Percentiles rank a stretch among this genome's conserved stretches.
Conservation (phyloP, 2,888 invertebrate genomes). For the Amiota minor region DNA sequence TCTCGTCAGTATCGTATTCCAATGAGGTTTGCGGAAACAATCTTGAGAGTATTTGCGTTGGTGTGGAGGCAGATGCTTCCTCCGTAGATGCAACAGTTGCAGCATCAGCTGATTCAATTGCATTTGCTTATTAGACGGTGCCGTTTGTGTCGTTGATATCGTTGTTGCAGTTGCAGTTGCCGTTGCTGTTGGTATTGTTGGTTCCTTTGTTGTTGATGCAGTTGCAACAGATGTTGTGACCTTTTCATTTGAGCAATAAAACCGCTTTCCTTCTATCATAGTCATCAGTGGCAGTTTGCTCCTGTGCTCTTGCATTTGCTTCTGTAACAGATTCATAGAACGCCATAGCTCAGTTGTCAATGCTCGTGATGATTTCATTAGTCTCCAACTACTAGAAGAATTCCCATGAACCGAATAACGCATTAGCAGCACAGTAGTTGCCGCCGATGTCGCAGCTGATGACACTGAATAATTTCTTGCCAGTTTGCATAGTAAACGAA, state of each 20-base stretch:
- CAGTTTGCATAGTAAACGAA: conserved; percentile 10
- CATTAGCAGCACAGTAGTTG: conserved; percentile 23
- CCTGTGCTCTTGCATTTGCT: neutral
- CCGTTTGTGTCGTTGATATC: too few species aligned
- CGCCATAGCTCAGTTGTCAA: conserved; percentile 42
- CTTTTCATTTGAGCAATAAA: neutral
- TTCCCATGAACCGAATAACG: conserved; percentile 46
- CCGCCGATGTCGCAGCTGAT: neutral
- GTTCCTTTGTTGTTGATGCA: neutral
- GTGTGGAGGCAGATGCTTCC: conserved; percentile 16
- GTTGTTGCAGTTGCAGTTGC: neutral
- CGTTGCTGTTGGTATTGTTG: conserved; percentile 30
- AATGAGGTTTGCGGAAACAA: conserved; percentile 77
- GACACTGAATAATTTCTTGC: too few species aligned
- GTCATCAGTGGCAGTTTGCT: too few species aligned
- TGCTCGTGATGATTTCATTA: conserved; percentile 42
- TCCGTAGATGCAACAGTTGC: neutral
- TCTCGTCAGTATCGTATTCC: conserved; percentile 75
- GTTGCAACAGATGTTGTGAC: neutral
- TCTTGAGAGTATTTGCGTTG: conserved; percentile 74
- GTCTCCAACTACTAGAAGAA: conserved; percentile 39
- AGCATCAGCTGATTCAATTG: neutral
- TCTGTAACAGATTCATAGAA: neutral
- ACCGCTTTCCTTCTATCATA: neutral
- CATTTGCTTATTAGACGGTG: neutral